Percentiles rank a stretch among this genome's conserved stretches.
Conservation (phyloP, 1,140 invertebrate species). For the Caenorhabditis remanei region DNA sequence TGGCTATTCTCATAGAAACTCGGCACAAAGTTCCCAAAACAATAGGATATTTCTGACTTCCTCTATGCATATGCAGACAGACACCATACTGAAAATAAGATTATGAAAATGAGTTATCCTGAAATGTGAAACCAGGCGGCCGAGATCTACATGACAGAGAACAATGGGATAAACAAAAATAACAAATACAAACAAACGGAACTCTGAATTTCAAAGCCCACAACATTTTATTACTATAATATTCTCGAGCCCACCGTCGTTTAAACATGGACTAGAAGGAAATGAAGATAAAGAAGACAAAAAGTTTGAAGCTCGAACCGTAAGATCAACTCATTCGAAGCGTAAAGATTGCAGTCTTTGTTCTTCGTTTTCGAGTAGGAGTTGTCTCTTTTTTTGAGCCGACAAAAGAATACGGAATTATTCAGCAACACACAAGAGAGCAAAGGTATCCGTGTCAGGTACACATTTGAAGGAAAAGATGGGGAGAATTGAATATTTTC, state of each 20-base stretch:
- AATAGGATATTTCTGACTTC: too few species aligned
- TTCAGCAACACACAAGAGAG: constrained; percentile 9
- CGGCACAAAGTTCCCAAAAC: too few species aligned
- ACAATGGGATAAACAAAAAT: background rate
- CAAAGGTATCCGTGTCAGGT: constrained; percentile 43
- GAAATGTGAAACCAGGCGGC: constrained; percentile 1
- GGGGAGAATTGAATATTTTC: background rate
- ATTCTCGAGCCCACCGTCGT: background rate
- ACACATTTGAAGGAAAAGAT: background rate
- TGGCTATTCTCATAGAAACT: too few species aligned
- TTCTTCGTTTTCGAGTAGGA: constrained; percentile 22
- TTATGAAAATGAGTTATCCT: background rate
- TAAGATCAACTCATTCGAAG: background rate
- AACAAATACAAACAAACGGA: background rate
- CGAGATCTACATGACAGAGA: background rate
- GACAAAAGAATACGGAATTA: constrained; percentile 37
- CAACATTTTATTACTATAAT: background rate
- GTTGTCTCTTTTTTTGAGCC: background rate
- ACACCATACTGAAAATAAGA: background rate
- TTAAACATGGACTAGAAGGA: too few species aligned
- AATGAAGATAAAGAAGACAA: background rate
- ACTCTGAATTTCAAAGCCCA: background rate
- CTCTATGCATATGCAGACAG: background rate
- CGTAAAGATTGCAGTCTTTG: constrained; percentile 21
- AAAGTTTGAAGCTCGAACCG: background rate